Conservation (phyloP, 2,113 vertebrate species). For the Prolemur simus region DNA sequence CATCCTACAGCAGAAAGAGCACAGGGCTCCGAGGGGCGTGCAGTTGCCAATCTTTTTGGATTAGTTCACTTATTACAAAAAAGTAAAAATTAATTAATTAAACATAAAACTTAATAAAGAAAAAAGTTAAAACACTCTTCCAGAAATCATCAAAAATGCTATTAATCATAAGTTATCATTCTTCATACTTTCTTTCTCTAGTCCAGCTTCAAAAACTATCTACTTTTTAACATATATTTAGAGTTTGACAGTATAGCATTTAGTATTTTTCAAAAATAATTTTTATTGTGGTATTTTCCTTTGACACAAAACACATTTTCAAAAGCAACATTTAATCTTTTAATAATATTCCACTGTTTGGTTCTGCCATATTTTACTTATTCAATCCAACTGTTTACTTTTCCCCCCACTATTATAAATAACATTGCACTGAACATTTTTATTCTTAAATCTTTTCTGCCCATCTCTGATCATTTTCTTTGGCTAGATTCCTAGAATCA, state of each 20-base stretch:
- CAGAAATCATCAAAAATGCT: background rate
- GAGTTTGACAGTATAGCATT: background rate
- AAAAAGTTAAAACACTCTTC: background rate
- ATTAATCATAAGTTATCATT: background rate
- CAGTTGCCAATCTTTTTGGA: background rate
- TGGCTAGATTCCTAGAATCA: slow-evolving; percentile 62
- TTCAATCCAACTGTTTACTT: background rate
- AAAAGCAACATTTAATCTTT: slow-evolving; percentile 13
- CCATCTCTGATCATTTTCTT: slow-evolving; percentile 58
- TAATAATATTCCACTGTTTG: background rate
- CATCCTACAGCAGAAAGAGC: background rate
- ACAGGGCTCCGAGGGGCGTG: accelerated
- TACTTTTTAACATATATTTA: background rate
- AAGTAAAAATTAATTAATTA: background rate
- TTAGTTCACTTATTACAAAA: background rate
- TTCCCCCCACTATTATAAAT: slow-evolving; percentile 21
- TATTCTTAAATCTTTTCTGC: slow-evolving; percentile 51
- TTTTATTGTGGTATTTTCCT: background rate
- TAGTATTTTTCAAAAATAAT: background rate
- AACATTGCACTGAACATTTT: slow-evolving; percentile 41
- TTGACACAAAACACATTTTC: background rate
- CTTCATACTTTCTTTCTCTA: background rate
- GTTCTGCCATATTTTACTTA: background rate
- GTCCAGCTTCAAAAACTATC: background rate
- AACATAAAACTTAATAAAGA: background rate